Percentiles rank a stretch among this genome's conserved stretches.
Conservation (phyloP, 2,113 vertebrate genomes). For the Festucalex cinctus region DNA sequence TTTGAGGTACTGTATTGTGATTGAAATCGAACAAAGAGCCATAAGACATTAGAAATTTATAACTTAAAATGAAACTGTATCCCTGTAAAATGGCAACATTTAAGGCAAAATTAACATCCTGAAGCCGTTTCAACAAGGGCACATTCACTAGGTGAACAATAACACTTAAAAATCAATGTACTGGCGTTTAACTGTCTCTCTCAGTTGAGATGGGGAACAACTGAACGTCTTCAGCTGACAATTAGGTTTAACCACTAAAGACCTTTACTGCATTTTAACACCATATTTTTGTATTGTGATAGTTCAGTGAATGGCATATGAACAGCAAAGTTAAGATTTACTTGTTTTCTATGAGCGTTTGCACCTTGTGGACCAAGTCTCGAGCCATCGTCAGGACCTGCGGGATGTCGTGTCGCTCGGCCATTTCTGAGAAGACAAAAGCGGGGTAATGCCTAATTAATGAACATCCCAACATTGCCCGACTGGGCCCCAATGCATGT, state of each 20-base stretch:
- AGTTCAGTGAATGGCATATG: constrained; percentile 9
- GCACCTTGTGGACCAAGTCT: constrained; percentile 92
- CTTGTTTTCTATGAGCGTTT: constrained; percentile 98
- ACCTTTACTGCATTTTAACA: constrained; percentile 19
- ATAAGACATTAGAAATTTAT: background rate
- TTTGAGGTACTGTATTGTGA: background rate
- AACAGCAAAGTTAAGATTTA: constrained; percentile 62
- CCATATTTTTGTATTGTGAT: background rate
- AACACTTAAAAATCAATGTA: constrained; percentile 49
- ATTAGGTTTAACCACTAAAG: constrained; percentile 34
- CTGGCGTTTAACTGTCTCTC: constrained; percentile 47
- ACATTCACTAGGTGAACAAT: constrained; percentile 65
- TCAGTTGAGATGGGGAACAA: constrained; percentile 53
- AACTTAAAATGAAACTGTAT: background rate
- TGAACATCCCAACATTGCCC: background rate
- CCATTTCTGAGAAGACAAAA: constrained; percentile 81
- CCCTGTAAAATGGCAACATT: constrained; percentile 20
- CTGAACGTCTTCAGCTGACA: constrained; percentile 18
- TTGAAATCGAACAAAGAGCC: background rate
- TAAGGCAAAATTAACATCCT: constrained; percentile 74
- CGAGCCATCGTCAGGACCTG: constrained; percentile 89
- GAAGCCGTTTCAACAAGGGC: constrained; percentile 60
- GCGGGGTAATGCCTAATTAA: background rate
- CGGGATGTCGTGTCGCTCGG: constrained; percentile 86
- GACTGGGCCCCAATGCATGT: no score